Percentiles rank a stretch among this genome's conserved stretches.
Conservation (phyloP, 2,113 vertebrate genomes). For the Archilochus colubris region DNA sequence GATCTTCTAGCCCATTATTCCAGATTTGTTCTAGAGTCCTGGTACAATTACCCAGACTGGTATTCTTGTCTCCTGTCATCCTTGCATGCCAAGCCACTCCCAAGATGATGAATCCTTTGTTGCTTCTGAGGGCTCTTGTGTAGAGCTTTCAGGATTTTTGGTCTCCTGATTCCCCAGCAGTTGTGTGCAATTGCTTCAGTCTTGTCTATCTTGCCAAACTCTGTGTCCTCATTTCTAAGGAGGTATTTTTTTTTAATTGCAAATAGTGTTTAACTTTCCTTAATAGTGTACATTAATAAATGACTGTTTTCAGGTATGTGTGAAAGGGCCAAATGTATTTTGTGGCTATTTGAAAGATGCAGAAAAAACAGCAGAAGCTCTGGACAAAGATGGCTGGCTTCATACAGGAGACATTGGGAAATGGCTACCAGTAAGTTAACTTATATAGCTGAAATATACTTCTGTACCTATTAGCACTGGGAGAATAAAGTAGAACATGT, state of each 20-base stretch:
- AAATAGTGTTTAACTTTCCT: not conserved
- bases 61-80: not conserved
- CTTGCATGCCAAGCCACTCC: not conserved
- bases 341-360: constrained; percentile 92
- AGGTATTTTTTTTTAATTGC: not conserved
- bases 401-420: constrained; percentile 97
- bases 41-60: not conserved
- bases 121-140: not conserved
- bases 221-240: not conserved
- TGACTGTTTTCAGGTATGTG: constrained; percentile 83
- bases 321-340: constrained; percentile 95
- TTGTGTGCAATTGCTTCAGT: not conserved
- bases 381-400: constrained; percentile 93
- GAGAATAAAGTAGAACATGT: not conserved
- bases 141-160: not conserved
- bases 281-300: not conserved
- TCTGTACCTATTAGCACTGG: not conserved
- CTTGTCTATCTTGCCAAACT: not conserved
- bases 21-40: not conserved
- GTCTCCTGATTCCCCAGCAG: not conserved
- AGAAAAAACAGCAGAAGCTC: constrained; percentile 87
- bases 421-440: constrained; percentile 90
- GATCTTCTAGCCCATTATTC: not conserved
- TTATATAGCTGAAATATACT: not conserved
- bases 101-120: not conserved